Conservation (phyloP, 2,113 vertebrate genomes). For the Siphamia tubifer region DNA sequence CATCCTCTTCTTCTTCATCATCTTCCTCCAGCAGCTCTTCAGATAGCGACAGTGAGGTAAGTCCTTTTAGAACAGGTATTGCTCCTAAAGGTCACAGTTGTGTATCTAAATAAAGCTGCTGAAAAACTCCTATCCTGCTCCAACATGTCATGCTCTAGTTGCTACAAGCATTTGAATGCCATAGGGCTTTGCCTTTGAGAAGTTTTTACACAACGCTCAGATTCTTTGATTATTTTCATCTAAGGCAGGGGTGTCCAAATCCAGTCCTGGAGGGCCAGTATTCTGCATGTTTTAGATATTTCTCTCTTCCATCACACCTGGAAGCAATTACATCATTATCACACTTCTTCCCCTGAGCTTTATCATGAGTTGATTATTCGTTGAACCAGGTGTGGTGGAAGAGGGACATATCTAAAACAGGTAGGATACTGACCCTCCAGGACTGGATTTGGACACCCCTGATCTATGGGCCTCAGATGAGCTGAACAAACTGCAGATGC, state of each 20-base stretch:
- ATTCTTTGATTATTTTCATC: background rate
- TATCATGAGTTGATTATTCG: no score
- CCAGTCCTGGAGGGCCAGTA: no score
- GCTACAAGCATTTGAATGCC: background rate
- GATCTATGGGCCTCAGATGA: background rate
- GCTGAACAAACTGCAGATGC: background rate
- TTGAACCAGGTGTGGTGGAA: no score
- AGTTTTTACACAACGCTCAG: background rate
- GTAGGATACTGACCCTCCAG: no score
- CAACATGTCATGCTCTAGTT: background rate
- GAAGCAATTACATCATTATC: no score
- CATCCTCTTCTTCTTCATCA: conserved; percentile 25
- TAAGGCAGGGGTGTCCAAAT: no score
- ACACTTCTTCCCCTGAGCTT: no score
- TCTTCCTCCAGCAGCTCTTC: conserved; percentile 66
- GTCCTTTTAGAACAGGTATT: background rate
- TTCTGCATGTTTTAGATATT: no score
- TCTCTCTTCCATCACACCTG: no score
- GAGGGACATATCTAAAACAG: no score
- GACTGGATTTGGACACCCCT: no score
- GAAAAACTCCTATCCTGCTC: background rate
- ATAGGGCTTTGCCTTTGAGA: background rate
- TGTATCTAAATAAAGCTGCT: background rate
- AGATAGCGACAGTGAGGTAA: conserved; percentile 70
- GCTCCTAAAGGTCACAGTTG: background rate